phyloP scores from a whole-genome alignment of 2,113 vertebrate species.

The Octodon degus region DNA sequence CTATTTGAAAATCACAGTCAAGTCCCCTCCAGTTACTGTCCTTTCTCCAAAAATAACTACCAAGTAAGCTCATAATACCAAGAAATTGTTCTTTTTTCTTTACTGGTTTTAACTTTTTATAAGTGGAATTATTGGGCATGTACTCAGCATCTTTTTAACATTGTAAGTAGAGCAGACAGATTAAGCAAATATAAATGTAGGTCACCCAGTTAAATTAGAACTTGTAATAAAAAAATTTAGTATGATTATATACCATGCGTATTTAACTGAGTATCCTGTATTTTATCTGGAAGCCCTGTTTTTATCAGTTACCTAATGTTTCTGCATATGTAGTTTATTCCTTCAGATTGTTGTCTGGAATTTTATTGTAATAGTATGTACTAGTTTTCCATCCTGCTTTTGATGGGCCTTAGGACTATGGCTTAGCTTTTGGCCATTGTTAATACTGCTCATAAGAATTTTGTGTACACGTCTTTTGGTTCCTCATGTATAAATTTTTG shows the following conservation, averaged over 20 bases:
- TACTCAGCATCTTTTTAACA: not conserved
- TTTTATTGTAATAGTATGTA: not conserved
- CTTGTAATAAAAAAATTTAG: not conserved
- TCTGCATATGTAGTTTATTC: not conserved
- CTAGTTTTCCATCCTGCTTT: not conserved
- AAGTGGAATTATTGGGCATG: not conserved
- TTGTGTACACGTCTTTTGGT: not conserved
- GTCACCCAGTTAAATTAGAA: not conserved
- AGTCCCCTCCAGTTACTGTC: not conserved
- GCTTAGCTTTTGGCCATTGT: not conserved
- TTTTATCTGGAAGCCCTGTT: not conserved
- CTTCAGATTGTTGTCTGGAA: not conserved
- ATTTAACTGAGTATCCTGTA: not conserved
- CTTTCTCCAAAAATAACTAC: not conserved
- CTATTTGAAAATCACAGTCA: not conserved
- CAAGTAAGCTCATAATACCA: not conserved
- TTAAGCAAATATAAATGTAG: constrained; percentile 21
- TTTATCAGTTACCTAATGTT: not conserved
- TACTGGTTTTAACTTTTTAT: not conserved
- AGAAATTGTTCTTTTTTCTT: not conserved
- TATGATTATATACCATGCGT: not conserved
- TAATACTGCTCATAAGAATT: not conserved
- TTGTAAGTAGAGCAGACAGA: not conserved
- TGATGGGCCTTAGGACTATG: not conserved
- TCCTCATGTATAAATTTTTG: not conserved